Evolutionary conservation across 2,888 invertebrate species (phyloP).

Genomic region (Ypsolopha scabrella): DNA sequence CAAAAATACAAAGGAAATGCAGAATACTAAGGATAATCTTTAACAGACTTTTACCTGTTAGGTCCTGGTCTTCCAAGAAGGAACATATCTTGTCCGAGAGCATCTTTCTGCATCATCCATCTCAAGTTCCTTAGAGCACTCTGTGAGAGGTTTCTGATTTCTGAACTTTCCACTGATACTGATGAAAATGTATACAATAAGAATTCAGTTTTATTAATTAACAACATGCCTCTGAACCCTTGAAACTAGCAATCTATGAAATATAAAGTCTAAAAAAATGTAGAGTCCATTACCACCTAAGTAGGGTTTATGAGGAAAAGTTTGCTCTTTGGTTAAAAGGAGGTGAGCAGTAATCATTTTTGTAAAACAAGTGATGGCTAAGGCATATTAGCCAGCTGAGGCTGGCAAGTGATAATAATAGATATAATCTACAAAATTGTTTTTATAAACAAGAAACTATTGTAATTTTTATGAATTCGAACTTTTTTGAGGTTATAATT

Average conservation of each 20-base stretch:
- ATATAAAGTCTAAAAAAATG: background rate
- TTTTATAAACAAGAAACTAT: background rate
- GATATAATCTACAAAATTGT: background rate
- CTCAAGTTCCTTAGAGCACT: constrained; percentile 83
- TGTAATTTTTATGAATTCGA: background rate
- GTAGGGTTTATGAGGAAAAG: too few relatives aligned
- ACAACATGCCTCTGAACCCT: too few relatives aligned
- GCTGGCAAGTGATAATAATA: too few relatives aligned
- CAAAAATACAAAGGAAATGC: too few relatives aligned
- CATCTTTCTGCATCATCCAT: constrained; percentile 98
- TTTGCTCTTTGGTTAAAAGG: too few relatives aligned
- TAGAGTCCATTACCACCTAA: too few relatives aligned
- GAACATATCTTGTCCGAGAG: constrained; percentile 94
- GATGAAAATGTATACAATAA: constrained; percentile 13
- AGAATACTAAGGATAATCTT: too few relatives aligned
- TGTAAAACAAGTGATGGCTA: too few relatives aligned
- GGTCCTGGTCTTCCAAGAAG: constrained; percentile 93
- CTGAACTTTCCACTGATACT: constrained; percentile 59
- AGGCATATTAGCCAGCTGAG: too few relatives aligned
- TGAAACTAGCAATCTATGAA: too few relatives aligned
- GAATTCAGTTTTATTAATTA: too few relatives aligned
- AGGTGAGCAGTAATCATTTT: too few relatives aligned
- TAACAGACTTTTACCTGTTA: constrained; percentile 45
- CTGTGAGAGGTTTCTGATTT: constrained; percentile 74
- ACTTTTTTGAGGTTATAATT: constrained; percentile 5